Evolutionary conservation across 2,113 vertebrate genomes (phyloP), one percentile per base, ranked within the genome.

Genomic region (Synodontis membranacea): DNA sequence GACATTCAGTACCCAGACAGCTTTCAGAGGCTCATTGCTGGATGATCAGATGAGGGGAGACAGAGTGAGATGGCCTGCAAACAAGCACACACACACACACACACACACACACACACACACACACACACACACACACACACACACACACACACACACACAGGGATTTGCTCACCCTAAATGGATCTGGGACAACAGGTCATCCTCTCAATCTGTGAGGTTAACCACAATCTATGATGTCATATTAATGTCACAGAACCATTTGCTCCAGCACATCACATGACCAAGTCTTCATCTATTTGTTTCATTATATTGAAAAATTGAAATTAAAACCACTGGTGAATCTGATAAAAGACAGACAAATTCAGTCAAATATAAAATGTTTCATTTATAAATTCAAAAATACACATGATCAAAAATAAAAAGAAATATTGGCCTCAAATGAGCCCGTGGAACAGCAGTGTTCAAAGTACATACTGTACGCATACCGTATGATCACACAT

Each of bases 1-100:
- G 46, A 37, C 46, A 82, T 84, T 62, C 2, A 48, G 42, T 48
- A 44, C 50, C 19, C 54, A 85, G 84, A 76, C 37, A 34, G 37
- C 37, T 84, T 84, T 74, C 17, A 80, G 28, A n/a, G 68, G 34
- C n/a, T 82, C n/a, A 56, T 37, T 66, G 46, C n/a, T 62, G 21
- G 46, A 78, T 3, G 37, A 54, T 70, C n/a, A 76, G 56, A 70
- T 54, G 8, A 80, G 7, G 50, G 56, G 28, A 74, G 56, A 9
- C 37, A 2, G 0, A 3, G 17, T n/a, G 37, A 31, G 19, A 28
- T 25, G 50, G 64, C 10, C 80, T 39, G 56, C 11, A 81, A n/a
- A 60, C 1, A 3, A 60, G 34, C 21, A 39, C 19, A 62, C 9
- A 60, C 15, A 81, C 54, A 62, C 25, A 66, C 14, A 21, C n/a